Percentiles rank a stretch among this genome's conserved stretches.
These are phyloP conservation scores for Vanacampus margaritifer DNA, from an alignment of 2,113 vertebrate species.

Conservation along the genomic window DNA sequence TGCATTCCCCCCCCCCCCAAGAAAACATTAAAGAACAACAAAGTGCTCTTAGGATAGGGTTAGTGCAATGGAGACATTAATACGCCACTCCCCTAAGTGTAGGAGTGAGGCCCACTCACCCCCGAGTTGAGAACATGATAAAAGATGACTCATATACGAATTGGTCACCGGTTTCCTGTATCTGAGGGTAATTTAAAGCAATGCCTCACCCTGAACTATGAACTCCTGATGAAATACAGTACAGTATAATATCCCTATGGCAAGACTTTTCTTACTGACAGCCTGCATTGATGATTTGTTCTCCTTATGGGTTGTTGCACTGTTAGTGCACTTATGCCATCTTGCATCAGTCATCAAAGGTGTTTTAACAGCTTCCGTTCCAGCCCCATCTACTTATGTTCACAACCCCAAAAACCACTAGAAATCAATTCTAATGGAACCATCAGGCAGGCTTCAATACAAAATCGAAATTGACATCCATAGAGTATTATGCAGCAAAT, in stretches of 20 bases:
- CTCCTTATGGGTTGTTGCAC: too few species aligned
- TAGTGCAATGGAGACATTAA: neutral
- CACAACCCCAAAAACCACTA: too few species aligned
- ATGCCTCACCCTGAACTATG: neutral
- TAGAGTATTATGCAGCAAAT: too few species aligned
- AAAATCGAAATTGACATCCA: too few species aligned
- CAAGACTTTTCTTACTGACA: neutral
- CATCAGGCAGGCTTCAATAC: neutral
- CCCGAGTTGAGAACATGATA: neutral
- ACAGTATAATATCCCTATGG: neutral
- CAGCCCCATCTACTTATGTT: too few species aligned
- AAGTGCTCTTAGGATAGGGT: neutral
- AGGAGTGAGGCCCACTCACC: neutral
- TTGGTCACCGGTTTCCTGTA: conserved; percentile 1
- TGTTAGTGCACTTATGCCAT: neutral
- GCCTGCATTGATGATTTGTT: neutral
- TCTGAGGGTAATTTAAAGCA: neutral
- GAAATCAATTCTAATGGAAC: neutral
- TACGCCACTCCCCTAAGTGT: neutral
- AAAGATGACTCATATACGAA: neutral
- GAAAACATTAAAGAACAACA: neutral
- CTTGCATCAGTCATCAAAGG: neutral
- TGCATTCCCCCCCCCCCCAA: too few species aligned
- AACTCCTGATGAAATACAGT: neutral
- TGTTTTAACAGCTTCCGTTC: neutral